A percentile compares a stretch with the other conserved stretches of the same genome.
Evolutionary conservation across 2,888 invertebrate species (phyloP).

Genomic region (Cheilosia scutellata): DNA sequence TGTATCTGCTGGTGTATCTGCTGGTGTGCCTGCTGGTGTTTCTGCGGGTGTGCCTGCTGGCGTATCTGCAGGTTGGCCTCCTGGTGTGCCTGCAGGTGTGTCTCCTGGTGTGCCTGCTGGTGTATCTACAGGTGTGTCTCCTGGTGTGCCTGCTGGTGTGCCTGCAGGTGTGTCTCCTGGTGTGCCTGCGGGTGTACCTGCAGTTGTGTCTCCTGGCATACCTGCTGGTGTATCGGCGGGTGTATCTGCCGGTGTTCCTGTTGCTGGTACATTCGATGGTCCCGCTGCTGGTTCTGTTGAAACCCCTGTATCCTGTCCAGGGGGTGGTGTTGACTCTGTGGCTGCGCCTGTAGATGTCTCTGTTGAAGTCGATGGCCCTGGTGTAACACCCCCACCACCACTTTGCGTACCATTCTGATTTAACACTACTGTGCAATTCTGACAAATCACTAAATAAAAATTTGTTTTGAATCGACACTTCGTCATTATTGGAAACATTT

Average conservation of each 20-base stretch:
- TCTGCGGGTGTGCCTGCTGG: too few species aligned
- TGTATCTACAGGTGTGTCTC: background rate
- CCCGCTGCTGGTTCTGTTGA: background rate
- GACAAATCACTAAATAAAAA: constrained; percentile 22
- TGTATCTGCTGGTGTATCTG: too few species aligned
- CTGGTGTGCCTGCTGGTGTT: too few species aligned
- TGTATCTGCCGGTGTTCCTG: background rate
- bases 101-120: background rate
- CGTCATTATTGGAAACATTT: too few species aligned
- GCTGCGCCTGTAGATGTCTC: background rate
- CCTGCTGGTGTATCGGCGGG: background rate
- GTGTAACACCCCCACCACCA: background rate
- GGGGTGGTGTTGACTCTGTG: background rate
- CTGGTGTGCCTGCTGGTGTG: background rate
- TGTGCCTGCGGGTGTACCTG: background rate
- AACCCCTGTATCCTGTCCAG: background rate
- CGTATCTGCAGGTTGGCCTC: background rate
- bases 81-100: background rate
- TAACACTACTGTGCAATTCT: constrained; percentile 22
- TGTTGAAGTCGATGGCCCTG: background rate
- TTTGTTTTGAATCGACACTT: background rate
- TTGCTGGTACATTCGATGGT: background rate
- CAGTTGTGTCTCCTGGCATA: background rate
- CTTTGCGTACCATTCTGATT: background rate
- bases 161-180: background rate